These are phyloP conservation scores for Erythrocercus mccallii DNA, from an alignment of 2,113 vertebrate genomes.

Conservation along the genomic window DNA sequence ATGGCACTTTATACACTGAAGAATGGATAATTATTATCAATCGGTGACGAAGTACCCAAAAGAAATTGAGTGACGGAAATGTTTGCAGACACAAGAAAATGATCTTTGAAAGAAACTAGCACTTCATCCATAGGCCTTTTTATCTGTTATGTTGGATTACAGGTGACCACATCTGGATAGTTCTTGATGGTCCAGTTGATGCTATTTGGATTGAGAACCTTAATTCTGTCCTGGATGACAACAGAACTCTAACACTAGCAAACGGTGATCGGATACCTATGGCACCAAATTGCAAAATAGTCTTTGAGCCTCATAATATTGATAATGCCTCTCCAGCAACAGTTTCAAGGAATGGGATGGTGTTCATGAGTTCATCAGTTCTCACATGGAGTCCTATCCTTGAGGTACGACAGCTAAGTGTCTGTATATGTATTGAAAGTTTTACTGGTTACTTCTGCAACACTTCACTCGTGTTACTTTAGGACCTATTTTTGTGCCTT, in stretches of 20 bases:
- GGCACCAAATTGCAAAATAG: constrained; percentile 93
- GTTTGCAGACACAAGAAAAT: not conserved
- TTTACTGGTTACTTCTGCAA: not conserved
- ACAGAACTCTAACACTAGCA: constrained; percentile 91
- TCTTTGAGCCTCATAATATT: constrained; percentile 96
- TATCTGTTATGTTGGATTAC: not conserved
- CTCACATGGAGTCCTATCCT: constrained; percentile 92
- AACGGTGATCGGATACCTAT: constrained; percentile 97
- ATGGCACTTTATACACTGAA: not conserved
- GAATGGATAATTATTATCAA: not conserved
- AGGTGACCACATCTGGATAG: constrained; percentile 97
- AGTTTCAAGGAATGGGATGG: constrained; percentile 97
- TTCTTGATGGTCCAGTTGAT: constrained; percentile 96
- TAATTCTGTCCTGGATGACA: constrained; percentile 96
- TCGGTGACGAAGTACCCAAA: not conserved
- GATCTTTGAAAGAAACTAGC: not conserved
- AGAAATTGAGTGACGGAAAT: not conserved
- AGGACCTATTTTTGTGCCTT: not conserved
- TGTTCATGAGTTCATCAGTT: constrained; percentile 97
- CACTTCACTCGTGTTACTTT: not conserved
- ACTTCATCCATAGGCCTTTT: not conserved
- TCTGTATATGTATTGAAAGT: not conserved
- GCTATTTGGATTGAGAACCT: constrained; percentile 99
- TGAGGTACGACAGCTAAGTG: constrained; percentile 74
- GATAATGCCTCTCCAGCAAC: constrained; percentile 97